A percentile compares a stretch with the other conserved stretches of the same genome.
Evolutionary conservation across 2,888 invertebrate genomes (phyloP).

Genomic region (Frankliniella intonsa): DNA sequence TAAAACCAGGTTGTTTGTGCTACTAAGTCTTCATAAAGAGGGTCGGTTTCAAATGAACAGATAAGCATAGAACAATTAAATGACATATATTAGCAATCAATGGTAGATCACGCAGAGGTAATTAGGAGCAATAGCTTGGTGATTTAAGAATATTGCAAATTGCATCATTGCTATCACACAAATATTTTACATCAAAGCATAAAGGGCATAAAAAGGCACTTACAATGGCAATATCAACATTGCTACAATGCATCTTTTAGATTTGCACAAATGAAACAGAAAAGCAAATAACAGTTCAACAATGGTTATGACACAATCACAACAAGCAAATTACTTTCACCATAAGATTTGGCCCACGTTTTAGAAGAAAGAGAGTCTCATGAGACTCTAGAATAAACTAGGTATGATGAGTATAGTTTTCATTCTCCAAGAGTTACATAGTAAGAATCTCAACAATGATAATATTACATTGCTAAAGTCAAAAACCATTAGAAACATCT

Average conservation of each 20-base stretch:
- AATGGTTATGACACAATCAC: background rate
- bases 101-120: background rate
- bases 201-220: background rate
- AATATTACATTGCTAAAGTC: no score
- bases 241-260: background rate
- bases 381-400: no score
- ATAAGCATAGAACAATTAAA: background rate
- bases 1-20: no score
- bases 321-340: background rate
- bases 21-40: no score
- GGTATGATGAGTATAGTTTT: no score
- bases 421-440: no score
- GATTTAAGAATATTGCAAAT: background rate
- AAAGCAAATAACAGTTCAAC: background rate
- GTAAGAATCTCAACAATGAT: no score
- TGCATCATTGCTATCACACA: background rate
- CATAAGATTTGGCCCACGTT: no score
- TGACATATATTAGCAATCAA: background rate
- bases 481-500: background rate
- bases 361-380: no score
- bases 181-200: background rate
- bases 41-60: background rate
- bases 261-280: background rate
- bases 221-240: background rate
- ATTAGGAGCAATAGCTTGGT: background rate